Evolutionary conservation across 2,888 invertebrate species (phyloP), one percentile per base, ranked within the genome.

Genomic region (Xanthorhoe spadicearia): DNA sequence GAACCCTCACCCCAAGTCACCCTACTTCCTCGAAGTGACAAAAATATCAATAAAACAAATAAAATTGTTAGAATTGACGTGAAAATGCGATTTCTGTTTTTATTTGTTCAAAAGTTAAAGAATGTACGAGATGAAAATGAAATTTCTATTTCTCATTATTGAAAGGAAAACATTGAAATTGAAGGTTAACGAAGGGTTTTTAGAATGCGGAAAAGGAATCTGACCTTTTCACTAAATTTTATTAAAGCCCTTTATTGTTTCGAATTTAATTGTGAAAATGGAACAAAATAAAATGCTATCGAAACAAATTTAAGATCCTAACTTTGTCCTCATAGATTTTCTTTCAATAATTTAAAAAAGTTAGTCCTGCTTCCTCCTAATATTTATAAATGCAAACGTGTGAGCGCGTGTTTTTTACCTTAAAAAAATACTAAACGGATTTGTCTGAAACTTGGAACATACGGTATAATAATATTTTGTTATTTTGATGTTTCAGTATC

Each of bases 11-110:
- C 64, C 63, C 60, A 58, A 51, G 32, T 60, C 66, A 54, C 64
- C 68, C 68, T 58, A 58, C 49, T 65, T 68, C 68, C 69, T 64
- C 71, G 55, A 68, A 69, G 75, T 80, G 78, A 78, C 81, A 81
- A 79, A 79, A 83, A 82, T 85, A 82, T 82, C 83, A 82, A 84
- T 85, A 83, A 87, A 86, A 85, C 82, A 84, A 86, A 87, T 84
- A 80, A 78, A 83, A 83, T 78, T 76, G 77, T 76, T 74, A 76
- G 74, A 62, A 70, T 64, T 58, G 69, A 66, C 65, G 68, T 57
- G 61, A 58, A 61, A 53, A 62, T 58, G 48, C 48, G 43, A 61
- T 63, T 63, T 50, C 50, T 49, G n/a, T 10, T 51, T 23, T n/a
- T 58, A 28, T 51, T 63, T 35, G 52, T 61, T 32, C 38, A 48